These are phyloP conservation scores for Aix galericulata DNA, from an alignment of 2,113 vertebrate genomes.

Conservation along the genomic window DNA sequence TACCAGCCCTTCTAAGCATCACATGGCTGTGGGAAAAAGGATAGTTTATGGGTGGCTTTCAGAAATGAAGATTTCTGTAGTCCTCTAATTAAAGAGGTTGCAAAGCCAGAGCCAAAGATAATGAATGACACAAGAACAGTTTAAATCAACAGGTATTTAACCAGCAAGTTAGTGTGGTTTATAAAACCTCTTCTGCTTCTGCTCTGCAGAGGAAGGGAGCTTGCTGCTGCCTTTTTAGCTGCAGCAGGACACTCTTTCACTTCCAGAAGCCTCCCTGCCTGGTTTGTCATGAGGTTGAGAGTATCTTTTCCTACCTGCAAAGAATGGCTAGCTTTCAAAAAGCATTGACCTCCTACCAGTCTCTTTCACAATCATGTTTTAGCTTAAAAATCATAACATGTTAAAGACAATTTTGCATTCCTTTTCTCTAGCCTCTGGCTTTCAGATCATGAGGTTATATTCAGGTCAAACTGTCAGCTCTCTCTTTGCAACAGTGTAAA, in stretches of 20 bases:
- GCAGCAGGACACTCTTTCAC: not conserved
- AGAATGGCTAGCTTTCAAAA: not conserved
- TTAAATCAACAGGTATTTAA: not conserved
- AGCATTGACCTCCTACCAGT: not conserved
- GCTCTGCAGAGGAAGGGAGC: not conserved
- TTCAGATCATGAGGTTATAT: constrained; percentile 9
- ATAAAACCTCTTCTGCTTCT: not conserved
- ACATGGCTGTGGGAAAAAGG: rapidly evolving
- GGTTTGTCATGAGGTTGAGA: not conserved
- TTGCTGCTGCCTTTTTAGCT: not conserved
- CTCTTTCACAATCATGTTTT: constrained; percentile 36
- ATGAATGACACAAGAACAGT: not conserved
- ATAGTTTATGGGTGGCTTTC: not conserved
- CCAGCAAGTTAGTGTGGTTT: not conserved
- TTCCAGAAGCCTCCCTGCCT: not conserved
- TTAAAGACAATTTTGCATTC: constrained; percentile 17
- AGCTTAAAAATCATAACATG: constrained; percentile 34
- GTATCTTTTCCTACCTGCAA: not conserved
- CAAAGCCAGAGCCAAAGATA: not conserved
- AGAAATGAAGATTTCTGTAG: not conserved
- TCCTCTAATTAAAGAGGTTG: not conserved
- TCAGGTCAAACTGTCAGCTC: constrained; percentile 58
- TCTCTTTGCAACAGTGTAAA: constrained; percentile 12
- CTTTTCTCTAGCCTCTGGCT: constrained; percentile 43
- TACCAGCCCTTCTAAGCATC: not conserved